Evolutionary conservation across 2,888 invertebrate species (phyloP).

Genomic region (Carabus problematicus): DNA sequence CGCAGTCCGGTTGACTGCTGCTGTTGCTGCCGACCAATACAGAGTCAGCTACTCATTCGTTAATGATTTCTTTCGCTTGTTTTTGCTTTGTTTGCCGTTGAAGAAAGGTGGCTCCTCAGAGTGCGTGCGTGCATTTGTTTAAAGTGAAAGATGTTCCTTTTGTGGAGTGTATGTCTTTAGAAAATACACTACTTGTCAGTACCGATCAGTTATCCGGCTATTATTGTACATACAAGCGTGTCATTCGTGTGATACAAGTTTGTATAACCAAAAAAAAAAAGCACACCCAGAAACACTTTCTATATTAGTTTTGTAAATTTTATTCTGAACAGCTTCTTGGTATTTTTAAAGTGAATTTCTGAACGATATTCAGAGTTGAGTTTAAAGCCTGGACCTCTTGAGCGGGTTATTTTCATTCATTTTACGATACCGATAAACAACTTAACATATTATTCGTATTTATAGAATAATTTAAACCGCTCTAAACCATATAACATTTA

Average conservation of each 20-base stretch:
- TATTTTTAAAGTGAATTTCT: too few relatives aligned
- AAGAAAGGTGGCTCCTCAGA: not conserved
- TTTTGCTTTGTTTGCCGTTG: not conserved
- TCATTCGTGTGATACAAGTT: not conserved
- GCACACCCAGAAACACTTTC: not conserved
- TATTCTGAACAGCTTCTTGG: too few relatives aligned
- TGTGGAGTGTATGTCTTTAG: slow-evolving; percentile 22
- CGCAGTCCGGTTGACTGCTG: too few relatives aligned
- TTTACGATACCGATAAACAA: too few relatives aligned
- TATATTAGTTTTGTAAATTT: too few relatives aligned
- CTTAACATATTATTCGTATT: too few relatives aligned
- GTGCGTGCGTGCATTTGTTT: slow-evolving; percentile 22
- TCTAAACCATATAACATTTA: too few relatives aligned
- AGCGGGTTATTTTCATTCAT: too few relatives aligned
- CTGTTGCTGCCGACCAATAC: not conserved
- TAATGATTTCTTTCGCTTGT: slow-evolving; percentile 6
- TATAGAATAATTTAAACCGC: too few relatives aligned
- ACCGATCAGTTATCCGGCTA: not conserved
- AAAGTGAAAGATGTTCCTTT: slow-evolving; percentile 40
- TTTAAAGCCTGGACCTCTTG: too few relatives aligned
- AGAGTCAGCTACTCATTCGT: not conserved
- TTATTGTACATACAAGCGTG: too few relatives aligned
- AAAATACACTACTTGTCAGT: slow-evolving; percentile 2
- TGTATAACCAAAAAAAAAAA: not conserved
- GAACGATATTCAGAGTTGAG: too few relatives aligned